Percentiles rank a stretch among this genome's conserved stretches.
Evolutionary conservation across 1,140 invertebrate species (phyloP).

Genomic region (Drosophila tsacasi): DNA sequence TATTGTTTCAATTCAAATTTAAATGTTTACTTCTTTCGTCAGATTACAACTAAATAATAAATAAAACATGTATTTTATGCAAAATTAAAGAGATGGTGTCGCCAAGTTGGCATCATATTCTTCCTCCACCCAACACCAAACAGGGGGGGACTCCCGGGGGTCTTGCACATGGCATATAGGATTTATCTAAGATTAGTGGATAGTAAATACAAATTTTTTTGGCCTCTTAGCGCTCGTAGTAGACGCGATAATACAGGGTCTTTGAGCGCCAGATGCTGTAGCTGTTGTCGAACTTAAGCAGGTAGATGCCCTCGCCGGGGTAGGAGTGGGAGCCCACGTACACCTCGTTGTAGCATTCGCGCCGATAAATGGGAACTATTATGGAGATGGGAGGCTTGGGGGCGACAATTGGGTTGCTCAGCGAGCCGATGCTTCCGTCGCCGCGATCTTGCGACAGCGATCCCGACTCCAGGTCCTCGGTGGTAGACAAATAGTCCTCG

Average conservation of each 20-base stretch:
- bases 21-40: slow-evolving; percentile 33
- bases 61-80: slow-evolving; percentile 57
- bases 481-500: slow-evolving; percentile 86
- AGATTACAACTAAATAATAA: slow-evolving; percentile 75
- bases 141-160: slow-evolving; percentile 4
- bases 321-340: slow-evolving; percentile 98
- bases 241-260: slow-evolving; percentile 99
- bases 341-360: slow-evolving; percentile 98
- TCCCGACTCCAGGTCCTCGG: slow-evolving; percentile 85
- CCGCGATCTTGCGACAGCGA: slow-evolving; percentile 75
- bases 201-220: slow-evolving; percentile 34
- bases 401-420: slow-evolving; percentile 48
- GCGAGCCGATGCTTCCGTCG: not conserved
- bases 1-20: slow-evolving; percentile 42
- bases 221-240: slow-evolving; percentile 92
- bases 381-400: slow-evolving; percentile 89
- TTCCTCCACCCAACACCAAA: slow-evolving; percentile 11
- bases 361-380: slow-evolving; percentile 96
- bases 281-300: slow-evolving; percentile 99
- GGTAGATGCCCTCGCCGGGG: slow-evolving; percentile 98
- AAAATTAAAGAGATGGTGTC: slow-evolving; percentile 14
- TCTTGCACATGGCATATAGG: slow-evolving; percentile 29
- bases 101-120: not conserved
- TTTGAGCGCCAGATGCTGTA: slow-evolving; percentile 99
- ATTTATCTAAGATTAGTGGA: slow-evolving; percentile 30